These are phyloP conservation scores for Scomber scombrus DNA, from an alignment of 2,113 vertebrate species.

Conservation along the genomic window DNA sequence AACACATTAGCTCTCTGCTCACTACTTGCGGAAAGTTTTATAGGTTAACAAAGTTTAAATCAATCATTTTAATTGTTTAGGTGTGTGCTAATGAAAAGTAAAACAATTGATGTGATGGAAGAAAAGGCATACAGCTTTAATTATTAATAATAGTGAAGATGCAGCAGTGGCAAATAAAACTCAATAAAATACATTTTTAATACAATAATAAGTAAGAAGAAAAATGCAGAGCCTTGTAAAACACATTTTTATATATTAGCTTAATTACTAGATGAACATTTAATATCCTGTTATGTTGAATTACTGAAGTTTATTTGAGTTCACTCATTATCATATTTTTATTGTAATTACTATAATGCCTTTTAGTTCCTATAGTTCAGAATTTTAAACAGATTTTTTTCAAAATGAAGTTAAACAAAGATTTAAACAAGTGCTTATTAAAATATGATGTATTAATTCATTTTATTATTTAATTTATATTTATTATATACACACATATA, in stretches of 20 bases:
- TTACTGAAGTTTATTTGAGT: too few relatives aligned
- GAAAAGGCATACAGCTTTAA: not conserved
- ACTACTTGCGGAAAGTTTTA: constrained; percentile 66
- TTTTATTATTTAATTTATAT: too few relatives aligned
- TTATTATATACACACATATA: too few relatives aligned
- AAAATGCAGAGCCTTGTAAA: not conserved
- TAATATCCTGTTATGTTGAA: too few relatives aligned
- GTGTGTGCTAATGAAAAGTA: not conserved
- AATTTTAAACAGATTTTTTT: not conserved
- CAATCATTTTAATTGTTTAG: not conserved
- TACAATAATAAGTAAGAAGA: too few relatives aligned
- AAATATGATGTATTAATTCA: not conserved
- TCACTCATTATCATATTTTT: not conserved
- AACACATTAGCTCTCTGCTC: constrained; percentile 29
- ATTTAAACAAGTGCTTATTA: not conserved
- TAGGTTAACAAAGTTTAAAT: constrained; percentile 35
- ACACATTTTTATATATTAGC: too few relatives aligned
- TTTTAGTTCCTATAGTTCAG: not conserved
- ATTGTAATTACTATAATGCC: not conserved
- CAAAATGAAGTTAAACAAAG: not conserved
- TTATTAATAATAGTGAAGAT: too few relatives aligned
- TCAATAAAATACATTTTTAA: not conserved
- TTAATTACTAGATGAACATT: too few relatives aligned
- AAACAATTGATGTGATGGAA: not conserved
- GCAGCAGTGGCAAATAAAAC: too few relatives aligned